Conservation (phyloP, 2,888 invertebrate genomes). For the Criorhina ranunculi region DNA sequence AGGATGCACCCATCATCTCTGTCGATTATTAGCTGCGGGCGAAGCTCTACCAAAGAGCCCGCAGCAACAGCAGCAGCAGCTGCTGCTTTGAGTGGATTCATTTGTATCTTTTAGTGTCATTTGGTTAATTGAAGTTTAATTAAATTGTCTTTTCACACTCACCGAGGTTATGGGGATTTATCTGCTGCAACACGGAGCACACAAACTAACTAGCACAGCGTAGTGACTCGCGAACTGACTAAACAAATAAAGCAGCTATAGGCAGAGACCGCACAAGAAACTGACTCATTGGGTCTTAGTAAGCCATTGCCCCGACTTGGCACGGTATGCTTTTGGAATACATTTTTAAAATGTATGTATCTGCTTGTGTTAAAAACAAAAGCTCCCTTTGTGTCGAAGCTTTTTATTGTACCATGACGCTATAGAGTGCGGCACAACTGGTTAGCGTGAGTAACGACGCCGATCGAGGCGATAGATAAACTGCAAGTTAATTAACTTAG, state of each 20-base stretch:
- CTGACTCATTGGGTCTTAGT: slow-evolving; percentile 65
- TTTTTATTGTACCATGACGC: slow-evolving; percentile 40
- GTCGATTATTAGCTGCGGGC: slow-evolving; percentile 46
- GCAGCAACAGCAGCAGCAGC: slow-evolving; percentile 44
- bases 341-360: slow-evolving; percentile 16
- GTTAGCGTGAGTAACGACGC: slow-evolving; percentile 16
- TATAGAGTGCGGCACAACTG: slow-evolving; percentile 14
- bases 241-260: slow-evolving; percentile 40
- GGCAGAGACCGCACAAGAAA: slow-evolving; percentile 57
- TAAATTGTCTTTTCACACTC: slow-evolving; percentile 68
- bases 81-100: slow-evolving; percentile 41
- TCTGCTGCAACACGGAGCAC: slow-evolving; percentile 15
- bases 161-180: slow-evolving; percentile 18
- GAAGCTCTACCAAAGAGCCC: slow-evolving; percentile 35
- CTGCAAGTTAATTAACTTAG: slow-evolving; percentile 40
- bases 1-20: slow-evolving; percentile 65
- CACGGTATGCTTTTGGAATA: slow-evolving; percentile 34
- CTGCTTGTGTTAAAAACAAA: slow-evolving; percentile 48
- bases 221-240: slow-evolving; percentile 10
- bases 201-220: slow-evolving; percentile 30
- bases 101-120: slow-evolving; percentile 53
- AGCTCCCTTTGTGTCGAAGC: slow-evolving; percentile 56
- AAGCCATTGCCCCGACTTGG: slow-evolving; percentile 58
- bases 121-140: slow-evolving; percentile 71
- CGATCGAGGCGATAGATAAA: slow-evolving; percentile 41